Percentiles rank a stretch among this genome's conserved stretches.
Conservation (phyloP, 2,888 invertebrate genomes). For the Dynastes hyllus region DNA sequence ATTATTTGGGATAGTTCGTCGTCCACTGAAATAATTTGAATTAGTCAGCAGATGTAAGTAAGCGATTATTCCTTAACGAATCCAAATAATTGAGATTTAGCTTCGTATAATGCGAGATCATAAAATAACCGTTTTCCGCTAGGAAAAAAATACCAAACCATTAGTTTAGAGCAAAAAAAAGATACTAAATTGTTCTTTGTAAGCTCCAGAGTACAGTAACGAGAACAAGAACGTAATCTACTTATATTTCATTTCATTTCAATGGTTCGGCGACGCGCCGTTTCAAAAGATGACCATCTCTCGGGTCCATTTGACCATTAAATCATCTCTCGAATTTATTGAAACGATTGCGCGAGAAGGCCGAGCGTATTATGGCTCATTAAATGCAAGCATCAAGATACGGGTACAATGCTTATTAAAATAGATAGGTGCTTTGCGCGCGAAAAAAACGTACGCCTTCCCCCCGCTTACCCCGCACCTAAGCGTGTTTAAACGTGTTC, state of each 20-base stretch:
- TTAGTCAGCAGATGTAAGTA: no score
- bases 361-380: constrained; percentile 25
- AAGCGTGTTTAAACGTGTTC: constrained; percentile 19
- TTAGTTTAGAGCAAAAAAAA: no score
- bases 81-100: no score
- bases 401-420: constrained; percentile 40
- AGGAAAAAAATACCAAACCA: no score
- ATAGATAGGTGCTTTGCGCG: constrained; percentile 25
- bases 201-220: background rate
- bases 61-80: no score
- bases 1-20: no score
- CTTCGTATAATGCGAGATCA: no score
- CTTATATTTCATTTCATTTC: constrained; percentile 1
- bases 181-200: no score
- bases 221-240: background rate
- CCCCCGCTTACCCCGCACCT: background rate
- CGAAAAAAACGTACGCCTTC: constrained; percentile 14
- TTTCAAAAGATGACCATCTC: background rate
- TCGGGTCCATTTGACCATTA: constrained; percentile 6
- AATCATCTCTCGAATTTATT: constrained; percentile 32
- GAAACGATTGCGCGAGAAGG: constrained; percentile 7
- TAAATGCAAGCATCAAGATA: constrained; percentile 41
- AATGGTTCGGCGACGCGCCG: background rate
- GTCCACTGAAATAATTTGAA: no score
- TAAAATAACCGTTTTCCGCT: no score